Conservation (phyloP, 1,140 invertebrate species). For the Platorchestia sp. region DNA sequence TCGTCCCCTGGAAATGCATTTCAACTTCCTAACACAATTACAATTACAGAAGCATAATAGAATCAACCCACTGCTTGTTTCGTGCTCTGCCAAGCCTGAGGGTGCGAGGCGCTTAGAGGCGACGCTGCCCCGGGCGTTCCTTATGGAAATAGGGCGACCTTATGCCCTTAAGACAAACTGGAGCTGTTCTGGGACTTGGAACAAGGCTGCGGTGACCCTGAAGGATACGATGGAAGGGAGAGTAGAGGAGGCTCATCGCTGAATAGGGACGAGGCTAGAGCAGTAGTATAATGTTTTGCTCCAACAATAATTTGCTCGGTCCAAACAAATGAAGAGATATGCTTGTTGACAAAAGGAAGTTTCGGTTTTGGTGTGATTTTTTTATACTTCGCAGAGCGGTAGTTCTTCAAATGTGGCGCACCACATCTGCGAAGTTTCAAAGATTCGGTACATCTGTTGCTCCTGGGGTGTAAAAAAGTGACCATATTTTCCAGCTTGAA, state of each 20-base stretch:
- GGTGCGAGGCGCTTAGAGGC: background rate
- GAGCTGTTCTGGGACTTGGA: background rate
- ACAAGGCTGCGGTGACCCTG: background rate
- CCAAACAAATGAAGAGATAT: background rate
- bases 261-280: background rate
- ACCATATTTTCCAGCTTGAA: background rate
- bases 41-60: background rate
- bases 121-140: background rate
- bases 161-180: background rate
- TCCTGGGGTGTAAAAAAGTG: background rate
- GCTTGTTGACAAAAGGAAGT: background rate
- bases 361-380: background rate
- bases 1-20: background rate
- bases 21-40: background rate
- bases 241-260: background rate
- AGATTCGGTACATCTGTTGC: background rate
- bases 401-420: background rate
- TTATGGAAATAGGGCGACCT: background rate
- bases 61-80: background rate
- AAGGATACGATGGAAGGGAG: background rate
- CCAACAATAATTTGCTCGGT: no score
- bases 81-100: background rate
- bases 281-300: background rate
- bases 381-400: background rate
- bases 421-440: background rate